Percentiles rank a stretch among this genome's conserved stretches.
These are phyloP conservation scores for Sebastes taczanowskii DNA, from an alignment of 2,797 vertebrate genomes.

Conservation along the genomic window DNA sequence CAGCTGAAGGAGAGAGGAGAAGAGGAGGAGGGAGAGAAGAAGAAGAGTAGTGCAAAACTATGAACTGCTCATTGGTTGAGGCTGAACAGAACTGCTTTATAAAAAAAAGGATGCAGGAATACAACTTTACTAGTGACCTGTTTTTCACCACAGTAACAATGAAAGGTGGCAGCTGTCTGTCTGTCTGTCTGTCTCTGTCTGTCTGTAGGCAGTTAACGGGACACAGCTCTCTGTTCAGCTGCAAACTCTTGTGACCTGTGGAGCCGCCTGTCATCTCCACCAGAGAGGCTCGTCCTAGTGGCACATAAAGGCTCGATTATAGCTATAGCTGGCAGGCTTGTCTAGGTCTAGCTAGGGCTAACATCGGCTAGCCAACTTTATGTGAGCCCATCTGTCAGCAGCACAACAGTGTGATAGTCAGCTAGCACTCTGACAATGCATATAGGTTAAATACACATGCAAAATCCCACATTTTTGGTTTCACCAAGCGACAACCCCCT, in stretches of 20 bases:
- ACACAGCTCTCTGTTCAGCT: background rate
- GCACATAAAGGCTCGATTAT: conserved; percentile 14
- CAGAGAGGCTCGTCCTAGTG: background rate
- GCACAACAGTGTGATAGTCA: background rate
- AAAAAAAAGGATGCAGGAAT: background rate
- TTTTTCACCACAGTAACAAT: background rate
- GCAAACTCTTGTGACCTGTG: conserved; percentile 29
- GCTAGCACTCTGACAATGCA: background rate
- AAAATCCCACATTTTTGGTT: background rate
- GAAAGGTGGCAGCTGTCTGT: conserved; percentile 32
- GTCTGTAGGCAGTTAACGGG: background rate
- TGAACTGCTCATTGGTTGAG: background rate
- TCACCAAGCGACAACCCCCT: background rate
- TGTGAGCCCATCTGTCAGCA: conserved; percentile 19
- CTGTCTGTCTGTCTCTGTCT: background rate
- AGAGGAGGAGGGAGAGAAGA: background rate
- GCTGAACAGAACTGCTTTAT: background rate
- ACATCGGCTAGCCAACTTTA: conserved; percentile 60
- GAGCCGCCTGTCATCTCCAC: conserved; percentile 33
- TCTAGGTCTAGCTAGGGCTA: conserved; percentile 56
- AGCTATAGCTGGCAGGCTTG: conserved; percentile 33
- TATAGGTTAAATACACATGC: background rate
- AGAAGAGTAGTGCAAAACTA: background rate
- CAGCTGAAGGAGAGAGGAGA: conserved; percentile 1
- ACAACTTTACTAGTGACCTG: conserved; percentile 24